Evolutionary conservation across 2,113 vertebrate genomes (phyloP), one percentile per base, ranked within the genome.

Genomic region (Procavia capensis): DNA sequence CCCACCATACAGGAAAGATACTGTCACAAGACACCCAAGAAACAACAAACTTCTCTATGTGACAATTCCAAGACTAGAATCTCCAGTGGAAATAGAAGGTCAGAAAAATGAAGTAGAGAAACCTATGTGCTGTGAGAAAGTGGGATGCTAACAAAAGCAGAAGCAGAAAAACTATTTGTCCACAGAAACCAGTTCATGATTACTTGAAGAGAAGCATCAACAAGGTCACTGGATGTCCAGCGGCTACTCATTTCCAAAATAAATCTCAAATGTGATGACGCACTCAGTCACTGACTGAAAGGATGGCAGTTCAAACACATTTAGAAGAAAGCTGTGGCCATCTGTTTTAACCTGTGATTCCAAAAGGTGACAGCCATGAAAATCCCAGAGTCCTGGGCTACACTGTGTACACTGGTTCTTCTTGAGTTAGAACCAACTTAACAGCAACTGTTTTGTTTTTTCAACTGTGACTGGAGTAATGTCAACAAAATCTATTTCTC

Each of bases 31-130:
- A 96, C 8, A 92, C 1, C 2, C 22, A 90, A 2, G 19, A 9
- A 86, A 78, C 34, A 61, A 88, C 82, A 86, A 61, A 61, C 14
- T 57, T 70, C 20, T 89, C 68, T 74, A 59, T 2, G 6, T 22
- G 85, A 43, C 61, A 89, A 82, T 45, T 85, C 86, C 14, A 61
- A 93, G 25, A 75, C 75, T 74, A 29, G 95, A 89, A 5, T 50
- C n/a, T n/a, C n/a, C 19, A 50, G 1, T 83, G 64, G 24, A 85
- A 82, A 89, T 39, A 59, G 4, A 82, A 45, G 43, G 27, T 10
- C 34, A 81, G 41, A 36, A 61, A 41, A 54, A n/a, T 1, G 25
- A 2, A 31, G 6, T 29, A 61, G 16, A 31, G 17, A 88, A 81
- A 76, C 2, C 47, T 70, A 29, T 22, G 4, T n/a, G 39, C 5